Evolutionary conservation across 1,140 invertebrate species (phyloP).

Genomic region (Eriosoma lanigerum): DNA sequence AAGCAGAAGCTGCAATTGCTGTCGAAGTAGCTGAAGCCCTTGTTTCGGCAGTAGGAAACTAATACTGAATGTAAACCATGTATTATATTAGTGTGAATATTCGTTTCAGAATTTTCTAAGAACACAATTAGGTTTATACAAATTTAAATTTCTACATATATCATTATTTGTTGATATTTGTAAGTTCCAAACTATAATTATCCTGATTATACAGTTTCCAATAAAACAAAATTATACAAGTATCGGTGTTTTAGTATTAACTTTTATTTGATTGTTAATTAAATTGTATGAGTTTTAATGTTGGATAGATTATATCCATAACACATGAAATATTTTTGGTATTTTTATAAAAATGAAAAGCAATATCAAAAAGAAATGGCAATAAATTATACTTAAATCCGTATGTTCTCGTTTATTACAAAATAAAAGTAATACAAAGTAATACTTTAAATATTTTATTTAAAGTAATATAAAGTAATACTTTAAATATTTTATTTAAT

Average conservation of each 20-base stretch:
- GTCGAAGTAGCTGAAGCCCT: constrained; percentile 94
- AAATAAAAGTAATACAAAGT: no score
- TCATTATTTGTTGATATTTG: constrained; percentile 5
- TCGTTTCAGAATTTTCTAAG: constrained; percentile 26
- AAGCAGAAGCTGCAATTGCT: constrained; percentile 90
- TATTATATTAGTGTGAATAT: constrained; percentile 43
- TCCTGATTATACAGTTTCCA: constrained; percentile 13
- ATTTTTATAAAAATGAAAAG: no score
- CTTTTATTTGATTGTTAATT: neutral
- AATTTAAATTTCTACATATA: neutral
- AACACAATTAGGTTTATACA: neutral
- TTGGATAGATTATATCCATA: no score
- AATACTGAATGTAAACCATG: constrained; percentile 23
- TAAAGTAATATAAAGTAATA: no score
- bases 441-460: no score
- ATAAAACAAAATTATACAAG: neutral
- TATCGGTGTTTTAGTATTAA: neutral
- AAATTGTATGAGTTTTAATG: no score
- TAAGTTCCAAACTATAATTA: constrained; percentile 21
- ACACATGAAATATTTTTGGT: no score
- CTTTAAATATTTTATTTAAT: neutral
- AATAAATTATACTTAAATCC: no score
- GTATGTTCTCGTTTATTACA: no score
- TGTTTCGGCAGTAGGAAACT: constrained; percentile 68
- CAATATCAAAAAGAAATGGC: no score